Evolutionary conservation across 2,113 vertebrate species (phyloP).

Genomic region (Heptranchias perlo): DNA sequence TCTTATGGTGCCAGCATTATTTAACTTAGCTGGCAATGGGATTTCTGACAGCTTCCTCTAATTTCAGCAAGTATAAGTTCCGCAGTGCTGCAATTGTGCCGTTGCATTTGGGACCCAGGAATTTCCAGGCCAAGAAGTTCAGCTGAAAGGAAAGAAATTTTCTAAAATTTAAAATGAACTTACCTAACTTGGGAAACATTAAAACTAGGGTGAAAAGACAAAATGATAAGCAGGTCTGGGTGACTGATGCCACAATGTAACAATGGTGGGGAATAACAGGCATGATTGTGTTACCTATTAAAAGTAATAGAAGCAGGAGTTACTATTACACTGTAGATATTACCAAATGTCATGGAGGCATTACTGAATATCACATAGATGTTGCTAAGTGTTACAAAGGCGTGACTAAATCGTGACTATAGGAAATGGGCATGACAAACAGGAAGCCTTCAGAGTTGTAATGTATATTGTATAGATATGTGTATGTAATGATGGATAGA

Average conservation of each 20-base stretch:
- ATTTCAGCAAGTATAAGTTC: neutral
- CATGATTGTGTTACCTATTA: neutral
- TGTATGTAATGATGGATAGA: neutral
- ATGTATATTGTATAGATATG: neutral
- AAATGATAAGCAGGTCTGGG: neutral
- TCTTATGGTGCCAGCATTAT: neutral
- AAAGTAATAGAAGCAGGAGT: neutral
- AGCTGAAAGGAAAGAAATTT: neutral
- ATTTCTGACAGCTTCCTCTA: neutral
- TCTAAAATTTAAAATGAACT: neutral
- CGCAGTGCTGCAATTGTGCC: neutral
- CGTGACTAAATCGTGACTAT: neutral
- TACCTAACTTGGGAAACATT: neutral
- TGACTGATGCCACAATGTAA: neutral
- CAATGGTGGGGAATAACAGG: no score
- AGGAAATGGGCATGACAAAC: neutral
- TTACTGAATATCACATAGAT: neutral
- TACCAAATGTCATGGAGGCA: neutral
- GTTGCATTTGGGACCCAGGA: neutral
- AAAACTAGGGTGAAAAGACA: neutral
- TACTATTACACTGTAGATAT: neutral
- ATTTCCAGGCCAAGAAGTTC: neutral
- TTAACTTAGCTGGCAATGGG: neutral
- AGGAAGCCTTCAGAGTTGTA: neutral
- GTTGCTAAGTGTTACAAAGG: neutral